A percentile compares a stretch with the other conserved stretches of the same genome.
Evolutionary conservation across 2,888 invertebrate species (phyloP).

Genomic region (Bombylius discolor): DNA sequence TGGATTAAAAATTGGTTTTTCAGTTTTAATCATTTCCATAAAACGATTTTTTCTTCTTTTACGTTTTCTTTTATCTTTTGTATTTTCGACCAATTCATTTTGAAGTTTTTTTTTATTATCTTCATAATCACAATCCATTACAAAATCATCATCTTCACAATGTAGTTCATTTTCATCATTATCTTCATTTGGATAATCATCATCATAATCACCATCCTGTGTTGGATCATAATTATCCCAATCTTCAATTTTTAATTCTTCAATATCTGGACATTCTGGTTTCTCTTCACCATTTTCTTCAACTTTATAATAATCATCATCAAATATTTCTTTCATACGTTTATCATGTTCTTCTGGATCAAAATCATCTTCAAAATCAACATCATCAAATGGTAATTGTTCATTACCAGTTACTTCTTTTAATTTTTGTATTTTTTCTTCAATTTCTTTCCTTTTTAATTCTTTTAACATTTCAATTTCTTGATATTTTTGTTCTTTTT

Average conservation of each 20-base stretch:
- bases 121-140: constrained; percentile 83
- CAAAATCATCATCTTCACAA: constrained; percentile 72
- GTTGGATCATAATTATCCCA: constrained; percentile 40
- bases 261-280: constrained; percentile 74
- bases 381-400: constrained; percentile 43
- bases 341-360: constrained; percentile 79
- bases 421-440: constrained; percentile 73
- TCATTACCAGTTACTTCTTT: constrained; percentile 80
- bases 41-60: constrained; percentile 60
- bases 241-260: constrained; percentile 37
- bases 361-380: constrained; percentile 80
- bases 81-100: constrained; percentile 44
- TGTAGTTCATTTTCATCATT: constrained; percentile 40
- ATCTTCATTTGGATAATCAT: constrained; percentile 38
- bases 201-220: constrained; percentile 53
- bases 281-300: constrained; percentile 53
- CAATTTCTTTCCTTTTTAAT: constrained; percentile 77
- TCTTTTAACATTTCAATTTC: constrained; percentile 81
- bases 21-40: constrained; percentile 53
- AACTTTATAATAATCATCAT: constrained; percentile 72
- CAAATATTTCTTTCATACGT: constrained; percentile 75
- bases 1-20: constrained; percentile 80
- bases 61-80: constrained; percentile 45
- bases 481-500: constrained; percentile 67
- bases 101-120: constrained; percentile 43